Conservation (phyloP, 1,140 invertebrate species). For the Lordiphosa clarofinis region DNA sequence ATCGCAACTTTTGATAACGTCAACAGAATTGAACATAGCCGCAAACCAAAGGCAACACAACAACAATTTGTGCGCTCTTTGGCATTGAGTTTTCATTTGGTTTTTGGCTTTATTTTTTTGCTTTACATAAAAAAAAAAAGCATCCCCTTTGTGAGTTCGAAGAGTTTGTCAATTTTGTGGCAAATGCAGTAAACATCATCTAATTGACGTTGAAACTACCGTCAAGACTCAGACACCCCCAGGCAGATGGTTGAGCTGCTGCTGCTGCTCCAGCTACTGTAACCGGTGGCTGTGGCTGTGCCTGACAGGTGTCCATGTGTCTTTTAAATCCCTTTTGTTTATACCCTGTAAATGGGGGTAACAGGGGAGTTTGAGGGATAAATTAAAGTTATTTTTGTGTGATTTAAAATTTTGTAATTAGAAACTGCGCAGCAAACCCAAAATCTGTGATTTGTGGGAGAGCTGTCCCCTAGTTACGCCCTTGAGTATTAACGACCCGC, state of each 20-base stretch:
- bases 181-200: slow-evolving; percentile 73
- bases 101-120: slow-evolving; percentile 21
- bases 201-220: slow-evolving; percentile 73
- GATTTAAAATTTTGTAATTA: too few relatives aligned
- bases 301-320: slow-evolving; percentile 43
- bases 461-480: too few relatives aligned
- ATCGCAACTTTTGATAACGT: slow-evolving; percentile 73
- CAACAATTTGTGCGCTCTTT: slow-evolving; percentile 31
- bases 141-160: slow-evolving; percentile 36
- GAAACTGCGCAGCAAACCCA: too few relatives aligned
- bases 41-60: slow-evolving; percentile 55
- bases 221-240: slow-evolving; percentile 3
- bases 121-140: slow-evolving; percentile 26
- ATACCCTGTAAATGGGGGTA: slow-evolving; percentile 4
- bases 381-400: too few relatives aligned
- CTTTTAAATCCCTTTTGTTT: slow-evolving; percentile 14
- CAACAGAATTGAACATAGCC: slow-evolving; percentile 68
- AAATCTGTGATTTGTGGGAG: too few relatives aligned
- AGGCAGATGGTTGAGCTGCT: slow-evolving; percentile 26
- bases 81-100: slow-evolving; percentile 62
- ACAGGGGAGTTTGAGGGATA: background rate
- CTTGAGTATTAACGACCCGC: too few relatives aligned
- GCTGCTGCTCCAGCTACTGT: background rate
- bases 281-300: slow-evolving; percentile 13
- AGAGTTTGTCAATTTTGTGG: slow-evolving; percentile 69